These are phyloP conservation scores for Stratiolaelaps scimitus DNA, from an alignment of 1,140 invertebrate genomes.

Conservation along the genomic window DNA sequence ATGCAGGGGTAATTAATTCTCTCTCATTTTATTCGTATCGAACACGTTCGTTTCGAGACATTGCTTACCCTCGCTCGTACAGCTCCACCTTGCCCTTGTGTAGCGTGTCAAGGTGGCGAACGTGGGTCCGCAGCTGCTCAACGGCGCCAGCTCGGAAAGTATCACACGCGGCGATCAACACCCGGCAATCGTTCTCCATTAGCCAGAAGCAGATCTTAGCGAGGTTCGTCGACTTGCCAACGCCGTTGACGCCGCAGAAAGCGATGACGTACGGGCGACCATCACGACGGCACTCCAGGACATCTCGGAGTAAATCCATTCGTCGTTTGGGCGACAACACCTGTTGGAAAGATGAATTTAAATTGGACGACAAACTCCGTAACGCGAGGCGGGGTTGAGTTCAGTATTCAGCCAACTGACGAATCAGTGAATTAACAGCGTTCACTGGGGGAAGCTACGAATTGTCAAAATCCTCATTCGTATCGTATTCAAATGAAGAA, in stretches of 20 bases:
- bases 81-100: slow-evolving; percentile 76
- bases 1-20: too few relatives aligned
- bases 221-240: slow-evolving; percentile 98
- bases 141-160: slow-evolving; percentile 98
- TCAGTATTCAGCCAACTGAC: too few relatives aligned
- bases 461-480: too few relatives aligned
- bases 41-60: too few relatives aligned
- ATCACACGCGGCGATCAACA: slow-evolving; percentile 96
- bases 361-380: too few relatives aligned
- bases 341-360: slow-evolving; percentile 55
- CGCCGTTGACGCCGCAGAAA: slow-evolving; percentile 99
- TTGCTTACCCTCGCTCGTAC: slow-evolving; percentile 92
- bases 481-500: neutral
- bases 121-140: slow-evolving; percentile 92
- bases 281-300: slow-evolving; percentile 68
- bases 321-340: slow-evolving; percentile 85
- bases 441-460: too few relatives aligned
- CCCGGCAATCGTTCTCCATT: slow-evolving; percentile 89
- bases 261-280: slow-evolving; percentile 82
- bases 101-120: slow-evolving; percentile 78
- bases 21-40: too few relatives aligned
- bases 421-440: too few relatives aligned
- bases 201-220: slow-evolving; percentile 99
- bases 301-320: slow-evolving; percentile 92
- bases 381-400: too few relatives aligned